Conservation (phyloP, 2,888 invertebrate genomes). For the Halictus quadricinctus region DNA sequence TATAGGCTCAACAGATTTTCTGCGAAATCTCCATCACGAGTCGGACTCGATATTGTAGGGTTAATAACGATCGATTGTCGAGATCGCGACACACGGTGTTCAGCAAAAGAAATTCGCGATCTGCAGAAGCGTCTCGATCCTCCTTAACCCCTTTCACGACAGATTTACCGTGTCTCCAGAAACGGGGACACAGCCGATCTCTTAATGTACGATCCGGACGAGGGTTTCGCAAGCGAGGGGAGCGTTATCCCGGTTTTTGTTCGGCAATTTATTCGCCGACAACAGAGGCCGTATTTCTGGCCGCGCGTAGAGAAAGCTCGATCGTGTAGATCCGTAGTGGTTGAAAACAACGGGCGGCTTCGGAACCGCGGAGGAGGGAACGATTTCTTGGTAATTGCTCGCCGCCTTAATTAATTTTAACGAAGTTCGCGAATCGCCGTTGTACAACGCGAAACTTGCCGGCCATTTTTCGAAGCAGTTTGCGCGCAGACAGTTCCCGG, state of each 20-base stretch:
- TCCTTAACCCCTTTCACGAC: conserved; percentile 51
- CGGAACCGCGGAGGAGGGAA: not conserved
- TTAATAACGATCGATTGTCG: conserved; percentile 64
- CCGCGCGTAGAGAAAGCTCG: conserved; percentile 22
- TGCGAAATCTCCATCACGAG: too few relatives aligned
- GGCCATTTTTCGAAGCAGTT: conserved; percentile 1
- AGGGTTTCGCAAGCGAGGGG: conserved; percentile 13
- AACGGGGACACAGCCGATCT: conserved; percentile 39
- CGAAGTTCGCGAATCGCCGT: conserved; percentile 16
- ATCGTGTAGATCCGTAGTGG: conserved; percentile 4
- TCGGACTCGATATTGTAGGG: not conserved
- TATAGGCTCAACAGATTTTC: too few relatives aligned
- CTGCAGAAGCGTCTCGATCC: conserved; percentile 42
- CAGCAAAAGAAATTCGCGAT: conserved; percentile 41
- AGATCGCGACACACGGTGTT: conserved; percentile 62
- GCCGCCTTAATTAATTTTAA: conserved; percentile 35
- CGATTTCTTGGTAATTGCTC: conserved; percentile 30
- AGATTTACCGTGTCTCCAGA: conserved; percentile 43
- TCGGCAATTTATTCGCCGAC: conserved; percentile 50
- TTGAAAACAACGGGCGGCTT: not conserved
- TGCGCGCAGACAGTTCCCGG: not conserved
- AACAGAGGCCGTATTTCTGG: conserved; percentile 21
- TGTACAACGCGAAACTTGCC: not conserved
- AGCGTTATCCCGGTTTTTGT: conserved; percentile 29
- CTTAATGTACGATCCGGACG: conserved; percentile 5